phyloP scores from a whole-genome alignment of 2,888 invertebrate genomes.

The Tetragnatha montana region DNA sequence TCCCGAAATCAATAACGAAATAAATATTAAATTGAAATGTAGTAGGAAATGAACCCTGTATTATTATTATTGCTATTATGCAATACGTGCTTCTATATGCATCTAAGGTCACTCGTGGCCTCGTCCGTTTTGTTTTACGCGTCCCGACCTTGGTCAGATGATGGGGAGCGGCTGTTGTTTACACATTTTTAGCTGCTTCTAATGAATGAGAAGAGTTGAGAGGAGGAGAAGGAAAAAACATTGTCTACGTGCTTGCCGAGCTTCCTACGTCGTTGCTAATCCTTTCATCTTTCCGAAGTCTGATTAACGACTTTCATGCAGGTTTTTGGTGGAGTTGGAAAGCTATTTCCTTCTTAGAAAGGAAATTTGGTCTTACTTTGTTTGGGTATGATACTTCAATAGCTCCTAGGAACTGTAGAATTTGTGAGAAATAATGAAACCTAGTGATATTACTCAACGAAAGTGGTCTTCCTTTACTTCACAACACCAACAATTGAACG shows the following conservation, averaged over 20 bases:
- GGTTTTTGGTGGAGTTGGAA: neutral
- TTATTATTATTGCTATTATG: neutral
- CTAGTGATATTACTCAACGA: too few relatives aligned
- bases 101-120: neutral
- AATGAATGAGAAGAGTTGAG: conserved; percentile 2
- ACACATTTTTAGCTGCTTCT: neutral
- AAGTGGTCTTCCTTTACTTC: too few relatives aligned
- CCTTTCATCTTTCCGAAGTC: neutral
- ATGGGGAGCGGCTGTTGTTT: conserved; percentile 17
- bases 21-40: neutral
- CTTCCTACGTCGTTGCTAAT: neutral
- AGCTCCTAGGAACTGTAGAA: too few relatives aligned
- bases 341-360: too few relatives aligned
- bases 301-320: neutral
- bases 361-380: too few relatives aligned
- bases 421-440: too few relatives aligned
- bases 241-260: neutral
- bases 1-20: neutral
- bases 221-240: neutral
- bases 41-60: neutral
- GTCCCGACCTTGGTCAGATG: conserved; percentile 10
- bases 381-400: too few relatives aligned
- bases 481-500: too few relatives aligned
- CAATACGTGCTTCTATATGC: neutral
- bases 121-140: neutral